Evolutionary conservation across 2,888 invertebrate species (phyloP), one percentile per base, ranked within the genome.

Genomic region (Cantharis rufa): DNA sequence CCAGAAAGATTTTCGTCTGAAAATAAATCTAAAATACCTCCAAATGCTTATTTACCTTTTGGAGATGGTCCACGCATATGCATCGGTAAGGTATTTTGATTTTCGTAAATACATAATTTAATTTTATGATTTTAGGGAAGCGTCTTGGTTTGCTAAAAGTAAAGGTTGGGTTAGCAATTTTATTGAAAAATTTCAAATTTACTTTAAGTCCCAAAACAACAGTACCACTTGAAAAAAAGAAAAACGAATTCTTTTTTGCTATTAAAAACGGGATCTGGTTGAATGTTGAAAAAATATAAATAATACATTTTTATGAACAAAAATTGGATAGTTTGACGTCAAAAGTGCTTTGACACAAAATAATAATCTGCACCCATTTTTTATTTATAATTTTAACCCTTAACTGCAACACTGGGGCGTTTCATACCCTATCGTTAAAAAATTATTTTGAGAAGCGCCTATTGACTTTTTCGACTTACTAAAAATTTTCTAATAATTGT

Each of bases 1-100:
- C 93, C 93, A 0, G 91, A 92, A 16, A 88, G 92, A 78, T 93
- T 92, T 84, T 84, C 88, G 0, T 86, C 88, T 5, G 89, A 90
- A 75, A 89, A 90, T 27, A 91, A 90, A 78, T 87, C 89, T 0
- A 68, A 66, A 1, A 10, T 62, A 11, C 90, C 90, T 69, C 89
- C 88, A 0, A 90, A 89, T 78, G 88, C 89, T 75, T 90, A 89
- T 89, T 87, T 91, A 86, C 91, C 91, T 0, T 91, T 91, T 82
- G 91, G 91, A 2, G 91, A 90, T 84, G 91, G 91, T 0, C 91
- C 91, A 5, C 87, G 90, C 78, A 89, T 90, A 84, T 91, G 91
- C 82, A 87, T 91, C 83, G 91, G 91, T 91, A 13, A 63, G 11
- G 15, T 13, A n/a, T n/a, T n/a, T n/a, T 3, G 3, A 9, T 13